These are phyloP conservation scores for Ophraella communa DNA, from an alignment of 2,888 invertebrate species.

Conservation along the genomic window DNA sequence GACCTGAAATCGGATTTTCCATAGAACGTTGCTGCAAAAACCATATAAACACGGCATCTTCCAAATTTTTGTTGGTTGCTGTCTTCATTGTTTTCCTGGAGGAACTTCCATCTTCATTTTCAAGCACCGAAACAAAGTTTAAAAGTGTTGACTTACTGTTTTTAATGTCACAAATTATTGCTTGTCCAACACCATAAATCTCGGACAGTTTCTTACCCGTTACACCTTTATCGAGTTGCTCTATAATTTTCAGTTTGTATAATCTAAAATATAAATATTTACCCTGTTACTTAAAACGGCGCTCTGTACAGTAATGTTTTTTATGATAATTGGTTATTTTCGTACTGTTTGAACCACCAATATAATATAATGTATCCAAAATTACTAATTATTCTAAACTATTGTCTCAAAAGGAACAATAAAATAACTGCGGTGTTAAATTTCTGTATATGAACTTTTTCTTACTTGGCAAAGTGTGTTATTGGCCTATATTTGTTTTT, in stretches of 20 bases:
- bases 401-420: too few species aligned
- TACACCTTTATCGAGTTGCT: slow-evolving; percentile 6
- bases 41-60: slow-evolving; percentile 11
- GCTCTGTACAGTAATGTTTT: not conserved
- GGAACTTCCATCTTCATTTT: slow-evolving; percentile 13
- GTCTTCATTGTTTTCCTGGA: slow-evolving; percentile 10
- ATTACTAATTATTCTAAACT: too few species aligned
- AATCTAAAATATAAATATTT: too few species aligned
- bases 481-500: slow-evolving; percentile 40
- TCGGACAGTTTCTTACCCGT: slow-evolving; percentile 9
- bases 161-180: slow-evolving; percentile 12
- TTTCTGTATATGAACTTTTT: not conserved
- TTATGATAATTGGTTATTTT: not conserved
- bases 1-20: slow-evolving; percentile 12
- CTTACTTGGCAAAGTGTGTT: slow-evolving; percentile 37
- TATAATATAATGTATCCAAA: too few species aligned
- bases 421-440: too few species aligned
- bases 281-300: not conserved
- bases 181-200: slow-evolving; percentile 11
- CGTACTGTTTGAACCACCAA: slow-evolving; percentile 1
- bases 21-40: slow-evolving; percentile 13
- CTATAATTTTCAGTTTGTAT: slow-evolving; percentile 8
- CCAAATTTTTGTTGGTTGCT: slow-evolving; percentile 11
- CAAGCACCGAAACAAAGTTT: slow-evolving; percentile 11
- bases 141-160: slow-evolving; percentile 1